Conservation (phyloP, 2,113 vertebrate genomes). For the Elephantulus edwardii region DNA sequence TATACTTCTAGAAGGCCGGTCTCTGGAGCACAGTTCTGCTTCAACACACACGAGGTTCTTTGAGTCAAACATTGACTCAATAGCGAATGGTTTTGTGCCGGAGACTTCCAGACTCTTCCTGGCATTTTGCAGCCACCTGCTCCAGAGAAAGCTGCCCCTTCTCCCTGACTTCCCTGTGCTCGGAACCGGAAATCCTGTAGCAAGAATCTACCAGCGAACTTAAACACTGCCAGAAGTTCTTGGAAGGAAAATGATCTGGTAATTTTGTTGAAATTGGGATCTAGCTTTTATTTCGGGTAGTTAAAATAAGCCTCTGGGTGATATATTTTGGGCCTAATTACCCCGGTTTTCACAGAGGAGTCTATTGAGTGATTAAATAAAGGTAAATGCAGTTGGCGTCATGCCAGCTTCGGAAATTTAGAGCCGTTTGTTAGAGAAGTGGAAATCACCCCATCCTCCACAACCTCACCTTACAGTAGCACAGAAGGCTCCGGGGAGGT, state of each 20-base stretch:
- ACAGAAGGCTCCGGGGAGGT: not conserved
- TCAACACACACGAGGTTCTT: not conserved
- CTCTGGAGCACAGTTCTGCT: not conserved
- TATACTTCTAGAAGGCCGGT: not conserved
- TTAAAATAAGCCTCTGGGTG: constrained; percentile 67
- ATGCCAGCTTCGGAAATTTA: constrained; percentile 20
- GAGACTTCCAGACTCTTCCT: not conserved
- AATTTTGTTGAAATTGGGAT: constrained; percentile 60
- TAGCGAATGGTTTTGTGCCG: not conserved
- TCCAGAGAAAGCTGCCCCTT: not conserved
- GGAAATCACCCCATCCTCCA: not conserved
- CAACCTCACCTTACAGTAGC: not conserved
- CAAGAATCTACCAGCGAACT: constrained; percentile 2
- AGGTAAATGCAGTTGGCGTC: constrained; percentile 65
- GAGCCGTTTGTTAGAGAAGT: constrained; percentile 28
- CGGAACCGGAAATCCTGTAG: not conserved
- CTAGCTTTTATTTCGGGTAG: constrained; percentile 56
- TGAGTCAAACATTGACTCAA: not conserved
- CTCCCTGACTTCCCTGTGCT: not conserved
- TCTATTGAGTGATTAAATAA: constrained; percentile 69
- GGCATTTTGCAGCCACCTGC: not conserved
- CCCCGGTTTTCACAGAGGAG: constrained; percentile 57
- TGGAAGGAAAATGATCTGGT: constrained; percentile 49
- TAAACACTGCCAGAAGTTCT: constrained; percentile 33
- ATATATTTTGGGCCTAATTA: constrained; percentile 72